phyloP scores from a whole-genome alignment of 2,113 vertebrate species.

The Caloenas nicobarica region DNA sequence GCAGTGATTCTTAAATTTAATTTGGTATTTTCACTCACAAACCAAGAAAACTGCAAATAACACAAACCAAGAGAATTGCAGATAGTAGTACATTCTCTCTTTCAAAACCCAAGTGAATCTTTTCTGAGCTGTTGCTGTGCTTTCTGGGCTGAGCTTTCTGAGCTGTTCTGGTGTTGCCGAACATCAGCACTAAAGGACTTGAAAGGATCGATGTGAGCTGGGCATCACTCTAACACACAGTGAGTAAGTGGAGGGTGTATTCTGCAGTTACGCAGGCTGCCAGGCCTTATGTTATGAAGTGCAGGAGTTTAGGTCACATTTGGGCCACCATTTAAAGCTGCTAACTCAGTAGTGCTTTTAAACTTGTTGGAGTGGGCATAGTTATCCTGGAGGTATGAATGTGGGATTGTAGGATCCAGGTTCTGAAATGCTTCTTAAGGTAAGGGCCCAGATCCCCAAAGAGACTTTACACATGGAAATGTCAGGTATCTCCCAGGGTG shows the following conservation, averaged over 20 bases:
- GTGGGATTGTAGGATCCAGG: not conserved
- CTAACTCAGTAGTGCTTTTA: not conserved
- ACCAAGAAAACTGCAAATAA: not conserved
- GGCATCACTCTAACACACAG: not conserved
- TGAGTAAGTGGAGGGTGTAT: not conserved
- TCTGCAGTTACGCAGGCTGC: accelerated
- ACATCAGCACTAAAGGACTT: not conserved
- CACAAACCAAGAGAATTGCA: not conserved
- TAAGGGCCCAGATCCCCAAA: not conserved
- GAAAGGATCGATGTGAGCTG: not conserved
- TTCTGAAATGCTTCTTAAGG: not conserved
- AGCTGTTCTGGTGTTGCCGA: not conserved
- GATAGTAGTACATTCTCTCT: not conserved
- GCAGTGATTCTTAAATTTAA: not conserved
- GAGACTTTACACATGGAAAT: not conserved
- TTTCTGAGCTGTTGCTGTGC: not conserved
- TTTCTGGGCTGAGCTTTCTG: not conserved
- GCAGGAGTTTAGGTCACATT: not conserved
- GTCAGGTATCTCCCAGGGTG: not conserved
- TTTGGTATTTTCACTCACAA: not conserved
- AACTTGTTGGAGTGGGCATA: not conserved
- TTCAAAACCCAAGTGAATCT: not conserved
- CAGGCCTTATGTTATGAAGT: not conserved
- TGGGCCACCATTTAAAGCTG: not conserved
- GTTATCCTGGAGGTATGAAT: not conserved